phyloP scores from a whole-genome alignment of 2,797 vertebrate species.

The Enteromius paludinosus region DNA sequence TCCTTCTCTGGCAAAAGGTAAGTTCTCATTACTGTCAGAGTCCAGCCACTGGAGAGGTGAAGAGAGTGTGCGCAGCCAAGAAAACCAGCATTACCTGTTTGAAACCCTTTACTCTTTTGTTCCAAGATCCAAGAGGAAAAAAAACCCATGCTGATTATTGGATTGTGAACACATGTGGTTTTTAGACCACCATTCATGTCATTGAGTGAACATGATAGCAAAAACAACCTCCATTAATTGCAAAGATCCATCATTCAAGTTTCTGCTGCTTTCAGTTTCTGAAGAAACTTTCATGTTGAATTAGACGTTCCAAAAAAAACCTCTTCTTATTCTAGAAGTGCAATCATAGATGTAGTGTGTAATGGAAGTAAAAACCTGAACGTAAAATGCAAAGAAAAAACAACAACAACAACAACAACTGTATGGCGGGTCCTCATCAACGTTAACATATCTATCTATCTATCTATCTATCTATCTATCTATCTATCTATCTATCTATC shows the following conservation, averaged over 20 bases:
- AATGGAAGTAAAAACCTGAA: not conserved
- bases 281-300: not conserved
- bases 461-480: too few relatives aligned
- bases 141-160: conserved; percentile 33
- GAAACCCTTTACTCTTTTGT: conserved; percentile 34
- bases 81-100: conserved; percentile 51
- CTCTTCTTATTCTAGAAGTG: not conserved
- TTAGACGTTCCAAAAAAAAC: not conserved
- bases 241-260: conserved; percentile 34
- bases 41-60: conserved; percentile 65
- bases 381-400: not conserved
- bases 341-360: not conserved
- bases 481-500: too few relatives aligned
- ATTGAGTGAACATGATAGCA: conserved; percentile 37
- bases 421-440: too few relatives aligned
- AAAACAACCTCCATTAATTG: conserved; percentile 42
- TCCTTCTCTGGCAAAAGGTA: conserved; percentile 78
- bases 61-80: conserved; percentile 45
- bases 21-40: conserved; percentile 82
- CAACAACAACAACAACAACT: too few relatives aligned
- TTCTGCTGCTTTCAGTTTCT: conserved; percentile 22
- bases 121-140: conserved; percentile 10
- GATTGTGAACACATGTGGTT: conserved; percentile 53
- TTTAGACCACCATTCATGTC: conserved; percentile 43
- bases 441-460: not conserved